Evolutionary conservation across 2,888 invertebrate species (phyloP).

Genomic region (Stegophylla sp.): DNA sequence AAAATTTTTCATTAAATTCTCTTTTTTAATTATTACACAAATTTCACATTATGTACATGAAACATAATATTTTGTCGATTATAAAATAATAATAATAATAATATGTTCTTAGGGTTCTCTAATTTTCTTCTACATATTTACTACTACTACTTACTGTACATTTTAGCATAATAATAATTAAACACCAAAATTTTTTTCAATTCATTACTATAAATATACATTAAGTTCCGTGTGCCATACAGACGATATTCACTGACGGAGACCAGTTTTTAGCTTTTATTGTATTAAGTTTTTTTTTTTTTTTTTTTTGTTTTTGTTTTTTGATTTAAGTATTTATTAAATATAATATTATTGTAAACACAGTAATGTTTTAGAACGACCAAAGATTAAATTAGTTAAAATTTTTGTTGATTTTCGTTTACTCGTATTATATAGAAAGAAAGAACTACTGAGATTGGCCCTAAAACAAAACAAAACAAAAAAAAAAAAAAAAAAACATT

Average conservation of each 20-base stretch:
- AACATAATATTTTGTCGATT: too few species aligned
- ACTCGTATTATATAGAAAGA: not conserved
- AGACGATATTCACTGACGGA: not conserved
- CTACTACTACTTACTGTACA: too few species aligned
- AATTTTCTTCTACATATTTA: too few species aligned
- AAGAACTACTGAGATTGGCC: not conserved
- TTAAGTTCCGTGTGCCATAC: not conserved
- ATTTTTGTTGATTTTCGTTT: constrained; percentile 37
- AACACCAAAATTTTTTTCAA: not conserved
- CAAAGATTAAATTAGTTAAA: constrained; percentile 22
- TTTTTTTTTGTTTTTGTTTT: not conserved
- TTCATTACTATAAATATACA: not conserved
- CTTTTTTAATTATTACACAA: too few species aligned
- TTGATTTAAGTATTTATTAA: constrained; percentile 5
- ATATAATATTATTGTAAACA: not conserved
- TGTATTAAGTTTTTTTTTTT: not conserved
- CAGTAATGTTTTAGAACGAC: constrained; percentile 17
- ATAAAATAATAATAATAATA: too few species aligned
- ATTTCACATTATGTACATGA: too few species aligned
- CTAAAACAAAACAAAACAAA: not conserved
- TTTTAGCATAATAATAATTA: not conserved
- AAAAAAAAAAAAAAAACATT: too few species aligned
- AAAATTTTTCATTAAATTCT: too few species aligned
- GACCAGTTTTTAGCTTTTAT: constrained; percentile 26
- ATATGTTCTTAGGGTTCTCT: too few species aligned